A percentile compares a stretch with the other conserved stretches of the same genome.
Conservation (phyloP, 2,888 invertebrate genomes). For the Eupelmus urozonus region DNA sequence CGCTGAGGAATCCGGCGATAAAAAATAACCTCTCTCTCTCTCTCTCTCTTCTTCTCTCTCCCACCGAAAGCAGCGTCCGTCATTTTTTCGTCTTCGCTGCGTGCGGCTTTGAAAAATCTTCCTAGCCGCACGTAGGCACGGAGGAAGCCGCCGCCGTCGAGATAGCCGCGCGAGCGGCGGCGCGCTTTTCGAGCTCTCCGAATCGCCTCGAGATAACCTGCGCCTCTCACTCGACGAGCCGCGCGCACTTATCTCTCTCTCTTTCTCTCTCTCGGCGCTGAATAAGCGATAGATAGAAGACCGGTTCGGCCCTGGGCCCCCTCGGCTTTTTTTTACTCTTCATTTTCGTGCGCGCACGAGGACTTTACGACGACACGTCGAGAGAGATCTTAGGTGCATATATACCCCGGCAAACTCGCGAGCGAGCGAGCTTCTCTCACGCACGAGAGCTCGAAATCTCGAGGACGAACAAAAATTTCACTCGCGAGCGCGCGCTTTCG, state of each 20-base stretch:
- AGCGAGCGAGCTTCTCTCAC: conserved; percentile 18
- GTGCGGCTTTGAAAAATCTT: conserved; percentile 45
- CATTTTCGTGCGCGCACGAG: conserved; percentile 57
- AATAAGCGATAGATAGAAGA: conserved; percentile 61
- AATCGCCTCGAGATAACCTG: conserved; percentile 60
- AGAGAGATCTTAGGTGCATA: conserved; percentile 30
- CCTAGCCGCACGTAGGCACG: conserved; percentile 21
- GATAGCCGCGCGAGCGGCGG: conserved; percentile 31
- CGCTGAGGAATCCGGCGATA: conserved; percentile 36
- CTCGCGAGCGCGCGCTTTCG: conserved; percentile 24
- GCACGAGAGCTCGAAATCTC: conserved; percentile 47
- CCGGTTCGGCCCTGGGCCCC: conserved; percentile 45
- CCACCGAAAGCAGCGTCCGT: conserved; percentile 51
- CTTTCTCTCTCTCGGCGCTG: no score
- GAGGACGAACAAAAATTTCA: conserved; percentile 36
- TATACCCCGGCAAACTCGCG: neutral
- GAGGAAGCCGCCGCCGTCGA: conserved; percentile 16
- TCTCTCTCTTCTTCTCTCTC: conserved; percentile 17
- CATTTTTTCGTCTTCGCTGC: conserved; percentile 50
- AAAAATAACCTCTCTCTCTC: conserved; percentile 32
- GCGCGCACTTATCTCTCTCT: no score
- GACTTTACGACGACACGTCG: conserved; percentile 51
- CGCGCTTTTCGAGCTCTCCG: conserved; percentile 55
- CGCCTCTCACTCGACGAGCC: conserved; percentile 42
- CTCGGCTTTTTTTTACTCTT: conserved; percentile 11